A percentile compares a stretch with the other conserved stretches of the same genome.
These are phyloP conservation scores for Zaprionus gabonicus DNA, from an alignment of 1,140 invertebrate species.

Conservation along the genomic window DNA sequence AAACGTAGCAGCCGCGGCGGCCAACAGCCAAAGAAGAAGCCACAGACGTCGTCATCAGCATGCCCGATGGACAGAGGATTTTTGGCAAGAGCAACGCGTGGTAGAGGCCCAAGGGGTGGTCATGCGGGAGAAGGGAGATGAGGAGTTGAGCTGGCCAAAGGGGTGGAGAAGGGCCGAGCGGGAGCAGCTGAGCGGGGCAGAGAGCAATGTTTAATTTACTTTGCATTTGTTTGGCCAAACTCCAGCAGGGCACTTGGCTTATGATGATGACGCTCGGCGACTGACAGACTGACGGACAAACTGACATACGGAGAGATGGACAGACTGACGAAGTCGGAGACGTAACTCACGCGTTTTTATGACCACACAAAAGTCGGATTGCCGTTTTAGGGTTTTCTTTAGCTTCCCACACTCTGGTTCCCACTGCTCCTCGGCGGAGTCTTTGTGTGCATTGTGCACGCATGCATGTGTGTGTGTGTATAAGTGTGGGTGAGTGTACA, in stretches of 20 bases:
- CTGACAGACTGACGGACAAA: conserved; percentile 37
- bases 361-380: conserved; percentile 66
- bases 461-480: background rate
- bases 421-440: conserved; percentile 57
- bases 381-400: conserved; percentile 54
- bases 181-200: conserved; percentile 41
- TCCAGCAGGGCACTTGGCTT: conserved; percentile 41
- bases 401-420: conserved; percentile 65
- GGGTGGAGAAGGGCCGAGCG: conserved; percentile 6
- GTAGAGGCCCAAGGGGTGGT: background rate
- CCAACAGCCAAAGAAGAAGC: conserved; percentile 60
- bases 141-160: background rate
- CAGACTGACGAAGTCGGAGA: conserved; percentile 30
- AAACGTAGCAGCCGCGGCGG: conserved; percentile 69
- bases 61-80: conserved; percentile 43
- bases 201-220: conserved; percentile 69
- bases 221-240: conserved; percentile 77
- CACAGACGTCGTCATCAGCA: conserved; percentile 69
- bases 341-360: conserved; percentile 78
- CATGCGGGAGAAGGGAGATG: background rate
- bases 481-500: background rate
- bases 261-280: conserved; percentile 46
- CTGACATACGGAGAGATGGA: conserved; percentile 48
- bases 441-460: conserved; percentile 10
- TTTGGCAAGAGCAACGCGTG: conserved; percentile 52